Evolutionary conservation across 2,797 vertebrate species (phyloP), one percentile per base, ranked within the genome.

Genomic region (Echeneis naucrates): DNA sequence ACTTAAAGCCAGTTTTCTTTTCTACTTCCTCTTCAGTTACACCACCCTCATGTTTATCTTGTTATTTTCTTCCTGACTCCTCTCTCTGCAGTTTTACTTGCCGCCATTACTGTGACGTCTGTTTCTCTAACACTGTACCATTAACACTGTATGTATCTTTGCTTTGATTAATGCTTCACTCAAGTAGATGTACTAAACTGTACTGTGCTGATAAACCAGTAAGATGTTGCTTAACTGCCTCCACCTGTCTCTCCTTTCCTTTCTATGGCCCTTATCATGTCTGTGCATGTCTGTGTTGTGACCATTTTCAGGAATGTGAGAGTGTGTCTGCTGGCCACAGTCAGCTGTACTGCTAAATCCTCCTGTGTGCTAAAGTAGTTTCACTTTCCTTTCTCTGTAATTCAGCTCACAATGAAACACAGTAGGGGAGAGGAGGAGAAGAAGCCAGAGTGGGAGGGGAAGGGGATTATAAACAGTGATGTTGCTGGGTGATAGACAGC

Each of bases 351-450:
- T 19, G 1, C 12, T 44, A 27, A 27, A 45, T 45, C 6, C 55
- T 27, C 19, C 4, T n/a, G 26, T 10, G 3, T 4, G 42, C 63
- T 8, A 48, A 73, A n/a, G n/a, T n/a, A n/a, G n/a, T 88, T 90
- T 92, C 84, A 67, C 56, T 92, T 92, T 90, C 75, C 0, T 87
- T 92, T 92, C 87, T 86, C 32, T 27, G 1, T 17, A 1, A 1
- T 1, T 75, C 54, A 8, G 24, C 71, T 44, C 9, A 54, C 54
- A 81, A 63, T 24, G 59, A 72, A 77, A 78, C 53, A 19, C 26
- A 64, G 38, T 1, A 27, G 48, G 13, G 3, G 11, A 47, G 4
- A 47, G 23, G 10, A 17, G 50, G 65, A 17, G 45, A 68, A 26
- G 55, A 33, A 30, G 54, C 35, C 38, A 16, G 37, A n/a, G n/a